These are phyloP conservation scores for Pyxicephalus adspersus DNA, from an alignment of 2,113 vertebrate genomes.

Conservation along the genomic window DNA sequence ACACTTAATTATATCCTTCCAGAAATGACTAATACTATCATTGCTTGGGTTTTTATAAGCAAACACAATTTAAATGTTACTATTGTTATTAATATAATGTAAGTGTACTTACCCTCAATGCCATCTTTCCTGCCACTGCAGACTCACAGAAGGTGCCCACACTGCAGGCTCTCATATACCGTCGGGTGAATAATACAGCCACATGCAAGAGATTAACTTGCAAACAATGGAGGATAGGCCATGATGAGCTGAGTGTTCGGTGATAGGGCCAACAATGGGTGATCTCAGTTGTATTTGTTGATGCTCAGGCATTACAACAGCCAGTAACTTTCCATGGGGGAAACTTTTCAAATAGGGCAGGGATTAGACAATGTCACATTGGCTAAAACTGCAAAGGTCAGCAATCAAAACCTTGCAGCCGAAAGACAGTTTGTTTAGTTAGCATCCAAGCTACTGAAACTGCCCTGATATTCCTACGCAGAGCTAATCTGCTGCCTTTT, in stretches of 20 bases:
- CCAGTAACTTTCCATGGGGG: slow-evolving; percentile 17
- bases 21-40: no score
- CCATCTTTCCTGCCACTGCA: not conserved
- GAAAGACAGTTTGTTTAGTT: not conserved
- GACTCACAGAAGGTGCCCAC: not conserved
- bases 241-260: not conserved
- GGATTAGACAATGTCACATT: slow-evolving; percentile 39
- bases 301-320: not conserved
- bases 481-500: no score
- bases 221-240: not conserved
- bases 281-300: not conserved
- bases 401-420: not conserved
- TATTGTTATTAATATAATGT: no score
- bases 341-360: not conserved
- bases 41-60: no score
- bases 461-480: no score
- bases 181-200: slow-evolving; percentile 3
- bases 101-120: slow-evolving; percentile 36
- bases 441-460: not conserved
- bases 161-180: slow-evolving; percentile 34
- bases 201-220: slow-evolving; percentile 21
- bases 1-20: no score
- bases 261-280: slow-evolving; percentile 3
- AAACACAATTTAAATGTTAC: no score
- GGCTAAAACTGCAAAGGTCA: slow-evolving; percentile 1